Percentiles rank a stretch among this genome's conserved stretches.
Conservation (phyloP, 1,140 invertebrate genomes). For the Brachionus plicatilis region DNA sequence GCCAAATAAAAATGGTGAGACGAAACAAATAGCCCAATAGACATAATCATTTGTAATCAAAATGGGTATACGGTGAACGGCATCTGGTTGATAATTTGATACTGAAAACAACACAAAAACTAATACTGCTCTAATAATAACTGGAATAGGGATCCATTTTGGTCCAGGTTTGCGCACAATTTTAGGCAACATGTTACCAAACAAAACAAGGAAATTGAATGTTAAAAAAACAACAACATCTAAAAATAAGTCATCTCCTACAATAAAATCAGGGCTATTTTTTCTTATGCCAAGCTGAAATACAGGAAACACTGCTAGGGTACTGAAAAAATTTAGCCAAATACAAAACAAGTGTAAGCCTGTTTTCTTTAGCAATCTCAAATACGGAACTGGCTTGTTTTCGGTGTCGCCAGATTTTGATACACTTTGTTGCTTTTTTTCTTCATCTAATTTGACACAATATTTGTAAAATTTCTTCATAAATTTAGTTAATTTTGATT, state of each 20-base stretch:
- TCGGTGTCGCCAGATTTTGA: not conserved
- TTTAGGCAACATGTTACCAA: slow-evolving; percentile 38
- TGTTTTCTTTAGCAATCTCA: not conserved
- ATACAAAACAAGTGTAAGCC: slow-evolving; percentile 28
- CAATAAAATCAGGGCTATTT: slow-evolving; percentile 18
- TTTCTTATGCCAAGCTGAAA: slow-evolving; percentile 9
- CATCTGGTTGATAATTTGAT: not conserved
- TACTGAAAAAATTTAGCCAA: slow-evolving; percentile 38
- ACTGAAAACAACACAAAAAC: slow-evolving; percentile 23
- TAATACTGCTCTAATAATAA: slow-evolving; percentile 18
- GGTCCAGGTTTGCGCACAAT: slow-evolving; percentile 19
- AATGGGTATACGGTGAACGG: not conserved
- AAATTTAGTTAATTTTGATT: not conserved
- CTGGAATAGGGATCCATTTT: slow-evolving; percentile 25
- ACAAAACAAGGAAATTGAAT: slow-evolving; percentile 5
- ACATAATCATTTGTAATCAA: slow-evolving; percentile 24
- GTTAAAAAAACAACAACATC: slow-evolving; percentile 27
- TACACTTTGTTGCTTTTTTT: not conserved
- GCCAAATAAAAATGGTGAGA: slow-evolving; percentile 6
- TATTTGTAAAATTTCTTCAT: slow-evolving; percentile 30
- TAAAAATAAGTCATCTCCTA: not conserved
- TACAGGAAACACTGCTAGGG: slow-evolving; percentile 16
- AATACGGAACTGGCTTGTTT: not conserved
- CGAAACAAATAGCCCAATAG: slow-evolving; percentile 16
- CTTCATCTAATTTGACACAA: slow-evolving; percentile 9